phyloP scores from a whole-genome alignment of 2,797 vertebrate genomes.

The Crenuchus spilurus region DNA sequence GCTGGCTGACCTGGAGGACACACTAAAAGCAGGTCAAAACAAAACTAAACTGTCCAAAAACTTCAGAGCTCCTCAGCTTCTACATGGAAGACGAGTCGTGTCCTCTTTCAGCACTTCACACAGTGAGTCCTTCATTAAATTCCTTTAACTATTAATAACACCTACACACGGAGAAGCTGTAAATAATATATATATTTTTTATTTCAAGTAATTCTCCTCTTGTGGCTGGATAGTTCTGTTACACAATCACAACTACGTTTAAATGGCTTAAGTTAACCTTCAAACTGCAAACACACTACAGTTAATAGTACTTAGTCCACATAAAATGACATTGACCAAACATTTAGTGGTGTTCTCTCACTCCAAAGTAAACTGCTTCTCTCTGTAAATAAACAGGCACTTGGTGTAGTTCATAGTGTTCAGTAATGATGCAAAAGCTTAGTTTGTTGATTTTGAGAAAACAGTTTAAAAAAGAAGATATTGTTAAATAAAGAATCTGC shows the following conservation, averaged over 20 bases:
- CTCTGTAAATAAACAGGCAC: slow-evolving; percentile 17
- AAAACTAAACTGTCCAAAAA: slow-evolving; percentile 69
- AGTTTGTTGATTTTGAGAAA: not conserved
- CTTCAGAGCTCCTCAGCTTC: slow-evolving; percentile 68
- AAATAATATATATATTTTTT: not conserved
- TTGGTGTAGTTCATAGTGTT: not conserved
- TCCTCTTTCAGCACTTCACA: slow-evolving; percentile 52
- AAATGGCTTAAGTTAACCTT: not conserved
- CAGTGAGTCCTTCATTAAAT: slow-evolving; percentile 38
- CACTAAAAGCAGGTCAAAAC: slow-evolving; percentile 52
- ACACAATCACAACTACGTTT: not conserved
- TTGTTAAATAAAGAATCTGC: no score
- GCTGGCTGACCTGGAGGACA: slow-evolving; percentile 68
- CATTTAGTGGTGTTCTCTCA: not conserved
- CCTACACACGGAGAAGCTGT: not conserved
- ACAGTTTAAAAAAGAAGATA: not conserved
- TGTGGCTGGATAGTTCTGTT: not conserved
- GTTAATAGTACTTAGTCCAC: not conserved
- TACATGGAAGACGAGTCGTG: slow-evolving; percentile 57
- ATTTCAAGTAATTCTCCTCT: not conserved
- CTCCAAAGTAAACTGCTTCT: not conserved
- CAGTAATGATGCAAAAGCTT: not conserved
- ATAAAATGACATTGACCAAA: not conserved
- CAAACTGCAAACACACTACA: not conserved
- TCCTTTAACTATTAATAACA: not conserved